Evolutionary conservation across 2,888 invertebrate species (phyloP).

Genomic region (Alcis repandata): DNA sequence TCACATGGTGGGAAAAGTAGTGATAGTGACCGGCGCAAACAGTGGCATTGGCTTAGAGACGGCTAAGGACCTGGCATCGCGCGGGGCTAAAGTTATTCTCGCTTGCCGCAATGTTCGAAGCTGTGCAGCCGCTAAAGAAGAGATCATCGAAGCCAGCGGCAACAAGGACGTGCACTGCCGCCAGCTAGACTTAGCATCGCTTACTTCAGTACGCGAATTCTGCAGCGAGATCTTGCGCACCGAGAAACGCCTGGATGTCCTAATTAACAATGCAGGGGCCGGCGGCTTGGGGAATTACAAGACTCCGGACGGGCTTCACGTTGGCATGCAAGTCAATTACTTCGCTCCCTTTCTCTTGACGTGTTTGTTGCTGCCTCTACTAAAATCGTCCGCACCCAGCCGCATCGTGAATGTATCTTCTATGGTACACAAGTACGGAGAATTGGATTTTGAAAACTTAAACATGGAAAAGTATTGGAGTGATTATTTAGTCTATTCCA

Average conservation of each 20-base stretch:
- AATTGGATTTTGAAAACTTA: constrained; percentile 77
- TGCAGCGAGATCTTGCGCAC: constrained; percentile 82
- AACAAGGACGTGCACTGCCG: constrained; percentile 71
- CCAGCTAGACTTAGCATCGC: constrained; percentile 77
- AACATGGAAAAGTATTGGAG: constrained; percentile 85
- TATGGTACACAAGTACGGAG: constrained; percentile 82
- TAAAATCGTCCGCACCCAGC: constrained; percentile 87
- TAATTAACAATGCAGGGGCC: constrained; percentile 88
- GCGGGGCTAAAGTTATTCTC: constrained; percentile 83
- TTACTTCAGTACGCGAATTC: constrained; percentile 85
- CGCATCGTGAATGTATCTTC: constrained; percentile 89
- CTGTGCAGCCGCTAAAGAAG: constrained; percentile 70
- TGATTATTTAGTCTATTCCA: constrained; percentile 79
- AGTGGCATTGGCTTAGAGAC: constrained; percentile 85
- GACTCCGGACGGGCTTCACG: constrained; percentile 89
- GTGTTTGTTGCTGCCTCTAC: constrained; percentile 82
- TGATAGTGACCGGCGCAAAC: constrained; percentile 79
- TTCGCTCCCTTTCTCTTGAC: constrained; percentile 91
- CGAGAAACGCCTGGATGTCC: constrained; percentile 83
- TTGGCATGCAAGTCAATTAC: constrained; percentile 91
- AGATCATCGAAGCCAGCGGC: constrained; percentile 72
- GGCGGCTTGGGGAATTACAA: constrained; percentile 79
- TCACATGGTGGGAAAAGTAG: constrained; percentile 81
- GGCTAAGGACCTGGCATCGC: constrained; percentile 80
- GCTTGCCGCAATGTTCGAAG: constrained; percentile 80